These are phyloP conservation scores for Xenops minutus DNA, from an alignment of 2,797 vertebrate genomes.

Conservation along the genomic window DNA sequence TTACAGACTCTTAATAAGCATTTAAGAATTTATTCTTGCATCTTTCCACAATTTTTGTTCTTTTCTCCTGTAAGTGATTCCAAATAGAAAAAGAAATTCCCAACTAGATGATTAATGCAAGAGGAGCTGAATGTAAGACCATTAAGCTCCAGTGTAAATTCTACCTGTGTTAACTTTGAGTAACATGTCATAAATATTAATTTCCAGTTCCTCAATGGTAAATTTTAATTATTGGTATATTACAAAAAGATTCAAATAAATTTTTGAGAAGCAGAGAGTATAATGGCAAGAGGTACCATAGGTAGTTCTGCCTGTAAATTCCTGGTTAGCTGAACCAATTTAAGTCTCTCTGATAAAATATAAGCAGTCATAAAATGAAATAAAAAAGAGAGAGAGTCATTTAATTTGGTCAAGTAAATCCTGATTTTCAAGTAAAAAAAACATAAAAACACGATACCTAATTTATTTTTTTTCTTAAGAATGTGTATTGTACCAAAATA, in stretches of 20 bases:
- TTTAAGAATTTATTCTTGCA: background rate
- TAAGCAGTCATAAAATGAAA: background rate
- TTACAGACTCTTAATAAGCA: background rate
- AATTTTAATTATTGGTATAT: background rate
- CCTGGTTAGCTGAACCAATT: background rate
- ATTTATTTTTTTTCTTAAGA: background rate
- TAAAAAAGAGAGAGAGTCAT: rapidly evolving
- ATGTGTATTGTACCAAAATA: background rate
- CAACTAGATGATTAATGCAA: background rate
- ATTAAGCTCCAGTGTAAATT: background rate
- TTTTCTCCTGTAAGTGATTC: background rate
- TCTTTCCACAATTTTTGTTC: background rate
- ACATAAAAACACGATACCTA: background rate
- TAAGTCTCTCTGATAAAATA: background rate
- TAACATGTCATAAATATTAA: background rate
- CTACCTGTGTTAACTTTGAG: background rate
- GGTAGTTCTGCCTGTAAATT: background rate
- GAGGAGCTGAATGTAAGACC: background rate
- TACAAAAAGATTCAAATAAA: background rate
- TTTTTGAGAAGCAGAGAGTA: background rate
- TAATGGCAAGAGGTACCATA: background rate
- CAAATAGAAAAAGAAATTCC: background rate
- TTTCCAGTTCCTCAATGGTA: background rate
- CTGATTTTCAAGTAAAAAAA: background rate
- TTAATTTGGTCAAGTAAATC: background rate